A percentile compares a stretch with the other conserved stretches of the same genome.
Evolutionary conservation across 2,797 vertebrate species (phyloP).

Genomic region (Phoxinus dragarum): DNA sequence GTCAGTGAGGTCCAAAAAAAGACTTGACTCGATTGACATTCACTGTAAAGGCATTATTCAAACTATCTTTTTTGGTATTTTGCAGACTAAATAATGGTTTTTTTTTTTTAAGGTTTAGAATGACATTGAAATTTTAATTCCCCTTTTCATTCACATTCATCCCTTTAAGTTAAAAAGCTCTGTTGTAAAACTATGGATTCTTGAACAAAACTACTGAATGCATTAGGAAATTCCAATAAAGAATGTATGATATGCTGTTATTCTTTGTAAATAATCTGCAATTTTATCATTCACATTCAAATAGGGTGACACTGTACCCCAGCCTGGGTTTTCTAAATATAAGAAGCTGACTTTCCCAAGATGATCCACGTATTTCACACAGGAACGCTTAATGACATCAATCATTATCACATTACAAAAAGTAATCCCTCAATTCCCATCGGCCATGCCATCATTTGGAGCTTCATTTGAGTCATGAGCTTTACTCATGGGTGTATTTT

Average conservation of each 20-base stretch:
- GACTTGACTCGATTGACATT: neutral
- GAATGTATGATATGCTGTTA: neutral
- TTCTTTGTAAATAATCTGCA: neutral
- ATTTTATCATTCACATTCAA: neutral
- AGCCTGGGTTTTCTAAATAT: constrained; percentile 2
- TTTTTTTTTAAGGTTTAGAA: neutral
- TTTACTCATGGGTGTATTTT: constrained; percentile 26
- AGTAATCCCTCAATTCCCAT: constrained; percentile 19
- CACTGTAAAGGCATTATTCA: neutral
- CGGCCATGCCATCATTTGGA: neutral
- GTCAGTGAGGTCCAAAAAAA: neutral
- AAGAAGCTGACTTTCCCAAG: constrained; percentile 27
- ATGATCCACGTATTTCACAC: constrained; percentile 8
- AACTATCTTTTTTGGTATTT: neutral
- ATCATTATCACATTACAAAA: constrained; percentile 38
- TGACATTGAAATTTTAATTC: too few relatives aligned
- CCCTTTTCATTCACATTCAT: neutral
- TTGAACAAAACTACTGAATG: neutral
- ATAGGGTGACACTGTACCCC: neutral
- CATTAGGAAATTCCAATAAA: neutral
- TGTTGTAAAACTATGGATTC: neutral
- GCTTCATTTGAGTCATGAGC: constrained; percentile 12
- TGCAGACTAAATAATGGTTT: neutral
- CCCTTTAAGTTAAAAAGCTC: neutral
- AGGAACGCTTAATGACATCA: constrained; percentile 14